Evolutionary conservation across 1,140 invertebrate species (phyloP).

Genomic region (Saxidomus purpurata): DNA sequence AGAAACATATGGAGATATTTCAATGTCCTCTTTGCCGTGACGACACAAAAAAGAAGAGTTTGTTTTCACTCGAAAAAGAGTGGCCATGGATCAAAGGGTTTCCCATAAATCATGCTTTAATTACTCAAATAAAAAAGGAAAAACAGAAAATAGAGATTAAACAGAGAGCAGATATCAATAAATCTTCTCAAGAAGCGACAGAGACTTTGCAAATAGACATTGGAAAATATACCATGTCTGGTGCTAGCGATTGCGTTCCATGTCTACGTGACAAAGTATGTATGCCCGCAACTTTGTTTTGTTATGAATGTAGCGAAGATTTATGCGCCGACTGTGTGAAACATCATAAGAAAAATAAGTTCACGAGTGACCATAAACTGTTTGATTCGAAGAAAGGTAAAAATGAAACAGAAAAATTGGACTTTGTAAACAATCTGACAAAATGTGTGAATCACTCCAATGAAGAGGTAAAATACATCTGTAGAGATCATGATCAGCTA

Average conservation of each 20-base stretch:
- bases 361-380: not conserved
- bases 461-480: constrained; percentile 23
- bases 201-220: too few relatives aligned
- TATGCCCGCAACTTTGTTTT: not conserved
- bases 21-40: not conserved
- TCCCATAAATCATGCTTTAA: too few relatives aligned
- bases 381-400: not conserved
- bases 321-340: not conserved
- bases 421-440: not conserved
- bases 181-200: too few relatives aligned
- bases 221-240: too few relatives aligned
- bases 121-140: too few relatives aligned
- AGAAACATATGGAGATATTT: not conserved
- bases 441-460: not conserved
- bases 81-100: too few relatives aligned
- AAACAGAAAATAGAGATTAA: too few relatives aligned
- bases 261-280: not conserved
- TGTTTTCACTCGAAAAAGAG: too few relatives aligned
- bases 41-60: not conserved
- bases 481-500: constrained; percentile 32
- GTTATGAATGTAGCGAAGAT: constrained; percentile 17
- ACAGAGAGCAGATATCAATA: too few relatives aligned
- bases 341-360: constrained; percentile 10
- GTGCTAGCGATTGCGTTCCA: not conserved
- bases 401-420: not conserved